Conservation (phyloP, 2,797 vertebrate genomes). For the Pipistrellus pipistrellus region DNA sequence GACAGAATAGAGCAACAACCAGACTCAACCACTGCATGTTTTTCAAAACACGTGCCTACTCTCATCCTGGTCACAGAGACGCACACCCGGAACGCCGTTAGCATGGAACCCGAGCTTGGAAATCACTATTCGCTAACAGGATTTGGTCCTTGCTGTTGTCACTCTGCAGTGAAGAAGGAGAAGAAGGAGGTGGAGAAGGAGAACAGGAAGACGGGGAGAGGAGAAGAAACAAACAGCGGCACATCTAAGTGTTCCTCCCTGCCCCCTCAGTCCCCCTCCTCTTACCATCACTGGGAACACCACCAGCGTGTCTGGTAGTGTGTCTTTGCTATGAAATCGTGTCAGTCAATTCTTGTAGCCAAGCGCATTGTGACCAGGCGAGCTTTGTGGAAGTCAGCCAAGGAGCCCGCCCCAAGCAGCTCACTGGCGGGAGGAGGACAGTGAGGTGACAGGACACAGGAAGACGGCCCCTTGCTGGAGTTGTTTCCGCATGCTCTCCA, state of each 20-base stretch:
- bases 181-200: background rate
- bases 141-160: conserved; percentile 83
- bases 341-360: too few species aligned
- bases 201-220: background rate
- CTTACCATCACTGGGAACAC: conserved; percentile 65
- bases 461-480: conserved; percentile 48
- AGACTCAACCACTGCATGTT: background rate
- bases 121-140: conserved; percentile 86
- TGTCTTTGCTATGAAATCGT: too few species aligned
- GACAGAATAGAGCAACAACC: conserved; percentile 26
- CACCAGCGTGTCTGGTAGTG: conserved; percentile 49
- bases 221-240: background rate
- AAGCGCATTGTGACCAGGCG: background rate
- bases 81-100: background rate
- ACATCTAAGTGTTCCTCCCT: conserved; percentile 78
- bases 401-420: conserved; percentile 81
- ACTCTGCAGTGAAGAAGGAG: conserved; percentile 79
- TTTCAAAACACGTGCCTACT: conserved; percentile 44
- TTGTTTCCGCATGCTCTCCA: background rate
- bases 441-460: background rate
- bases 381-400: conserved; percentile 63
- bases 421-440: conserved; percentile 65
- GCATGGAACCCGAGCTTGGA: conserved; percentile 57
- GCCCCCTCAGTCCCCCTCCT: conserved; percentile 78
- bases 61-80: conserved; percentile 20